phyloP scores from a whole-genome alignment of 2,888 invertebrate genomes.

The Onchidella celtica region DNA sequence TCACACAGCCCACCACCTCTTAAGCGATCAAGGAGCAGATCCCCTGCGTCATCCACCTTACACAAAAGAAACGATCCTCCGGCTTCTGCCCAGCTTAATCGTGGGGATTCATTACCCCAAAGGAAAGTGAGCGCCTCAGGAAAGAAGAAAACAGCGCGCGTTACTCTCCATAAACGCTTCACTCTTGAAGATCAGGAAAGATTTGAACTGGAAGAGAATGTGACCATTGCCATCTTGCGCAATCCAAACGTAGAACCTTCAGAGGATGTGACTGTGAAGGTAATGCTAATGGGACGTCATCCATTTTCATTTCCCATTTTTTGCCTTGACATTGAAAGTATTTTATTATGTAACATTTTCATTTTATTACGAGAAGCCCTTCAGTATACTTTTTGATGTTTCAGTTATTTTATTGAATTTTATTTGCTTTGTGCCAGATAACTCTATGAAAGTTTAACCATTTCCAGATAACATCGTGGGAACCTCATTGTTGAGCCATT shows the following conservation, averaged over 20 bases:
- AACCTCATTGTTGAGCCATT: too few species aligned
- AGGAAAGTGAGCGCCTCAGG: constrained; percentile 10
- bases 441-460: too few species aligned
- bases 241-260: constrained; percentile 59
- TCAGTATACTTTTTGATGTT: too few species aligned
- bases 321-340: too few species aligned
- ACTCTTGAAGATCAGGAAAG: constrained; percentile 40
- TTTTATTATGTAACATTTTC: neutral
- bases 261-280: constrained; percentile 58
- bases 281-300: too few species aligned
- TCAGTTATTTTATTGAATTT: too few species aligned
- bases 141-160: constrained; percentile 40
- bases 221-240: constrained; percentile 73
- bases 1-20: neutral
- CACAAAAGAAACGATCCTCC: neutral
- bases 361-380: too few species aligned
- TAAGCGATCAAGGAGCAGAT: constrained; percentile 7
- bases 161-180: constrained; percentile 52
- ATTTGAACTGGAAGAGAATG: constrained; percentile 71
- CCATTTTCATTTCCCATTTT: too few species aligned
- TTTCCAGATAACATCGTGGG: too few species aligned
- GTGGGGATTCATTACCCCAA: constrained; percentile 2
- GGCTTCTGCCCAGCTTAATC: neutral
- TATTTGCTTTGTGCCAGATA: too few species aligned
- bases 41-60: neutral